Evolutionary conservation across 2,888 invertebrate genomes (phyloP).

Genomic region (Heliconius aoede): DNA sequence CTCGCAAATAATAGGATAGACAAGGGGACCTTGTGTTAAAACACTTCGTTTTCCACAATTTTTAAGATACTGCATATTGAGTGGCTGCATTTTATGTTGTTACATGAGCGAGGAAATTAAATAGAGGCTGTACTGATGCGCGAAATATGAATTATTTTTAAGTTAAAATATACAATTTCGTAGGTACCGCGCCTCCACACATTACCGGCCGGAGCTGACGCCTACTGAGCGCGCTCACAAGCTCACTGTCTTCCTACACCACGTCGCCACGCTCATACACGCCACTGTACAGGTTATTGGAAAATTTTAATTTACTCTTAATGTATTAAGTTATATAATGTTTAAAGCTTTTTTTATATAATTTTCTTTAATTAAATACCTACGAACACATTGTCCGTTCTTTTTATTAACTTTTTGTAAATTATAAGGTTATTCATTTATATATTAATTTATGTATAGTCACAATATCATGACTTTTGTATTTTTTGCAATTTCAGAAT

Average conservation of each 20-base stretch:
- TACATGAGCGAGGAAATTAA: no score
- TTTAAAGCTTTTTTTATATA: background rate
- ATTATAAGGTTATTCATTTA: no score
- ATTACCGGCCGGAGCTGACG: slow-evolving; percentile 95
- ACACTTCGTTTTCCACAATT: no score
- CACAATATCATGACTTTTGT: no score
- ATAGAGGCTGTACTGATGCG: background rate
- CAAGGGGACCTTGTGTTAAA: no score
- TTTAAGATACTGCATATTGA: no score
- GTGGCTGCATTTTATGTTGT: no score
- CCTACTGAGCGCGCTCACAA: slow-evolving; percentile 96
- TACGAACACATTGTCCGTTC: background rate
- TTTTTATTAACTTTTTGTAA: no score
- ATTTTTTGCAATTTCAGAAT: no score
- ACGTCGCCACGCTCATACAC: slow-evolving; percentile 94
- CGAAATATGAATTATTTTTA: background rate
- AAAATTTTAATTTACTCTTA: background rate
- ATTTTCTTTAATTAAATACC: background rate
- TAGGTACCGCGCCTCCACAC: slow-evolving; percentile 95
- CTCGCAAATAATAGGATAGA: no score
- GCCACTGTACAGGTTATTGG: slow-evolving; percentile 89
- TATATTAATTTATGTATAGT: no score
- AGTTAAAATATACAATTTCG: background rate
- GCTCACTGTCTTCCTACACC: slow-evolving; percentile 94
- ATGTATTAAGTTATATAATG: background rate